Evolutionary conservation across 2,797 vertebrate species (phyloP), one percentile per base, ranked within the genome.

Genomic region (Premnoplex brunnescens): DNA sequence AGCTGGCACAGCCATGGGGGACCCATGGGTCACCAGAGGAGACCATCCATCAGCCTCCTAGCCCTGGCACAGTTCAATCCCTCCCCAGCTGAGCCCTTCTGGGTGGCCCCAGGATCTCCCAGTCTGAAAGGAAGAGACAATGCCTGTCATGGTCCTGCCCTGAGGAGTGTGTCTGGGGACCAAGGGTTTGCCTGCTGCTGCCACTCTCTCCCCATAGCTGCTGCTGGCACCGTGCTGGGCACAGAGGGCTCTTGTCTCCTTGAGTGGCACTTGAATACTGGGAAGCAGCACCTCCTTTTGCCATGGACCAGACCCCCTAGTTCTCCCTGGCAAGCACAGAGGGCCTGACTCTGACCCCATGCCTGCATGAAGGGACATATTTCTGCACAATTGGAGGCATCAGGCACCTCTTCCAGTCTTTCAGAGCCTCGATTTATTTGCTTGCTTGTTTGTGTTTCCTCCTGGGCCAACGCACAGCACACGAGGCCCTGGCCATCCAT

Each of bases 261-360:
- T 85, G 85, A 94, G 36, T 85, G 83, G 77, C 93, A 94, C 67
- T 96, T 93, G 86, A 94, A 94, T 95, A 44, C 74, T 95, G 89
- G 88, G 91, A 94, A 78, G 59, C 3, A 11, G 79, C 71, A 37
- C 79, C 81, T 79, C 77, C 75, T 79, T 74, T 64, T 75, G 43
- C 77, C 32, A 11, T 12, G 72, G 51, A 59, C 60, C 62, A 20
- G 34, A 77, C 60, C 52, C 63, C 74, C 49, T 83, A 13, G 48
- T 15, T 95, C 28, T 79, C 48, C 63, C 39, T 82, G 88, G 89
- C 77, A 84, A 76, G 85, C 75, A 88, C 7, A 1, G 22, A 86
- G 43, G 76, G 54, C 51, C 68, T 51, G n/a, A 73, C 69, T 78
- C 74, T 72, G 78, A 92, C 72, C 49, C 46, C 15, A 54, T n/a